Percentiles rank a stretch among this genome's conserved stretches.
Evolutionary conservation across 2,888 invertebrate species (phyloP).

Genomic region (Polyommatus iphigenia): DNA sequence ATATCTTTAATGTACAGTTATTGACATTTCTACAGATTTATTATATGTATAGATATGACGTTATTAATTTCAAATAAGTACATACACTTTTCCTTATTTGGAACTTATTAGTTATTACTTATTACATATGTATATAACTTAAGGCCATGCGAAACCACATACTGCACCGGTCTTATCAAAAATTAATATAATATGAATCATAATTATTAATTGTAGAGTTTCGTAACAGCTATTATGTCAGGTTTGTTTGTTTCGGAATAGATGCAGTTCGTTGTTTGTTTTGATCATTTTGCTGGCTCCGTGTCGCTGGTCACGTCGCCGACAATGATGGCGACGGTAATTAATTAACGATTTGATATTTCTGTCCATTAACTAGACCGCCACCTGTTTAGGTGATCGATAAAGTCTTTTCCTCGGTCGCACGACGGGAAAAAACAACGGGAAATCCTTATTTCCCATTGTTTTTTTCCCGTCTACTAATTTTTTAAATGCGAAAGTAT

Average conservation of each 20-base stretch:
- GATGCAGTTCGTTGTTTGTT: slow-evolving; percentile 19
- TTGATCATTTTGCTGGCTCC: not conserved
- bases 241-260: slow-evolving; percentile 12
- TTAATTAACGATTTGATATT: slow-evolving; percentile 19
- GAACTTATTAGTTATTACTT: not conserved
- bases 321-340: slow-evolving; percentile 1
- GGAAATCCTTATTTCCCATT: too few relatives aligned
- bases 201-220: not conserved
- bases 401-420: not conserved
- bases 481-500: too few relatives aligned
- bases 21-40: too few relatives aligned
- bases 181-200: not conserved
- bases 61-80: not conserved
- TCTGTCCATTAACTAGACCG: not conserved
- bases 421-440: not conserved
- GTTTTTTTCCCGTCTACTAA: too few relatives aligned
- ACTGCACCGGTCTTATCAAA: not conserved
- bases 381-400: not conserved
- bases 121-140: not conserved
- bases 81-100: not conserved
- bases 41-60: too few relatives aligned
- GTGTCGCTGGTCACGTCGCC: slow-evolving; percentile 28
- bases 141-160: not conserved
- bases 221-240: slow-evolving; percentile 8
- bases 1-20: too few relatives aligned